These are phyloP conservation scores for Osmerus mordax DNA, from an alignment of 2,113 vertebrate species.

Conservation along the genomic window DNA sequence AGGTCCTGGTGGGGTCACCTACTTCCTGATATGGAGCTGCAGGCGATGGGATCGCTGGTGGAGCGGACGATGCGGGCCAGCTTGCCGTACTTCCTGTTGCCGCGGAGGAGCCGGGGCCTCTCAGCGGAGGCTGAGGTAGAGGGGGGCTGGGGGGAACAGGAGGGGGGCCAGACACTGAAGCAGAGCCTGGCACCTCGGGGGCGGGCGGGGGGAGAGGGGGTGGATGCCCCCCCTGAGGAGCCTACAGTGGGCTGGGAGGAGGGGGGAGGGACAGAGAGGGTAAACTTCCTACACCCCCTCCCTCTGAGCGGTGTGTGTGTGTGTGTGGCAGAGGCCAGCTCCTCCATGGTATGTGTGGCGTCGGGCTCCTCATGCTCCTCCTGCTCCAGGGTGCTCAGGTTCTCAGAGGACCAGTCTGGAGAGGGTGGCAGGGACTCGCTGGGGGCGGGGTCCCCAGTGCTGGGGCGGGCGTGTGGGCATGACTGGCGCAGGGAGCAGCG, in stretches of 20 bases:
- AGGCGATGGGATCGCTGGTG: constrained; percentile 87
- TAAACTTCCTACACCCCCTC: constrained; percentile 60
- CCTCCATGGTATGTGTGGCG: constrained; percentile 58
- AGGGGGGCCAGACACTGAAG: constrained; percentile 75
- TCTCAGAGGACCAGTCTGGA: constrained; percentile 74
- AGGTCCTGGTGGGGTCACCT: constrained; percentile 29
- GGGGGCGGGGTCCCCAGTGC: constrained; percentile 59
- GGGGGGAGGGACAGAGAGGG: constrained; percentile 62
- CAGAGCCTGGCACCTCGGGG: constrained; percentile 74
- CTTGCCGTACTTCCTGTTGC: constrained; percentile 51
- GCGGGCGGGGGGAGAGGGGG: constrained; percentile 59
- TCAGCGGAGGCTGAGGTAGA: constrained; percentile 60
- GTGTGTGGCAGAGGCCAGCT: constrained; percentile 67
- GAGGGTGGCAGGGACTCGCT: constrained; percentile 70
- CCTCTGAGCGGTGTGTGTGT: constrained; percentile 61
- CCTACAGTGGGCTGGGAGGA: constrained; percentile 65
- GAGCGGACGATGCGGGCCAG: constrained; percentile 82
- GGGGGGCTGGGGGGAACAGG: constrained; percentile 57
- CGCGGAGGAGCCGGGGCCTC: constrained; percentile 54
- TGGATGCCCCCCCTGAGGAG: constrained; percentile 61
- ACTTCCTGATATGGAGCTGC: constrained; percentile 77
- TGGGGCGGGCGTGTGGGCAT: constrained; percentile 49
- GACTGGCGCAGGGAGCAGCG: constrained; percentile 49
- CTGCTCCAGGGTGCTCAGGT: constrained; percentile 69
- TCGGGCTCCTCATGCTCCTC: constrained; percentile 66